phyloP scores from a whole-genome alignment of 2,797 vertebrate species.

The Bovichtus variegatus region DNA sequence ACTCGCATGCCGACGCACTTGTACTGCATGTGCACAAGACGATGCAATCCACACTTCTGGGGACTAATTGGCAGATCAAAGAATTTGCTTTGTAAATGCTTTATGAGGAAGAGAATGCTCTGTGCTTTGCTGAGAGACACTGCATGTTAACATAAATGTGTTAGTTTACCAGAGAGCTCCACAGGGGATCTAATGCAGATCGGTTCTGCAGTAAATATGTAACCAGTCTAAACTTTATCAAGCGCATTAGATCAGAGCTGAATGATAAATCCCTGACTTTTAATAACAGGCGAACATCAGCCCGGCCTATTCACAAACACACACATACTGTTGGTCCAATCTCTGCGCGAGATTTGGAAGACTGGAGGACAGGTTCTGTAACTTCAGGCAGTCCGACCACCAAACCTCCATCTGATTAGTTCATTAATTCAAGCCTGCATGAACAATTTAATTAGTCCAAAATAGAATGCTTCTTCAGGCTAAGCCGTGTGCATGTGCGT shows the following conservation, averaged over 20 bases:
- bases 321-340: slow-evolving; percentile 1
- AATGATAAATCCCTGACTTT: slow-evolving; percentile 13
- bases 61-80: neutral
- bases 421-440: slow-evolving; percentile 74
- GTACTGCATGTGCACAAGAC: neutral
- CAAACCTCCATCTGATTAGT: slow-evolving; percentile 73
- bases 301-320: slow-evolving; percentile 2
- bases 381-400: slow-evolving; percentile 70
- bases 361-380: slow-evolving; percentile 55
- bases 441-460: slow-evolving; percentile 72
- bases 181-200: neutral
- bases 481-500: slow-evolving; percentile 16
- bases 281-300: neutral
- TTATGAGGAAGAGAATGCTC: neutral
- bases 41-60: neutral
- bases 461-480: slow-evolving; percentile 48
- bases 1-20: no score
- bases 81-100: neutral
- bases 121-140: slow-evolving; percentile 7
- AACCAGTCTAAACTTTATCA: neutral
- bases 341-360: slow-evolving; percentile 41
- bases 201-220: neutral
- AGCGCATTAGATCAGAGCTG: neutral
- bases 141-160: slow-evolving; percentile 1
- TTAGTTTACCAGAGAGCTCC: neutral